These are phyloP conservation scores for Apeltes quadracus DNA, from an alignment of 2,113 vertebrate species.

Conservation along the genomic window DNA sequence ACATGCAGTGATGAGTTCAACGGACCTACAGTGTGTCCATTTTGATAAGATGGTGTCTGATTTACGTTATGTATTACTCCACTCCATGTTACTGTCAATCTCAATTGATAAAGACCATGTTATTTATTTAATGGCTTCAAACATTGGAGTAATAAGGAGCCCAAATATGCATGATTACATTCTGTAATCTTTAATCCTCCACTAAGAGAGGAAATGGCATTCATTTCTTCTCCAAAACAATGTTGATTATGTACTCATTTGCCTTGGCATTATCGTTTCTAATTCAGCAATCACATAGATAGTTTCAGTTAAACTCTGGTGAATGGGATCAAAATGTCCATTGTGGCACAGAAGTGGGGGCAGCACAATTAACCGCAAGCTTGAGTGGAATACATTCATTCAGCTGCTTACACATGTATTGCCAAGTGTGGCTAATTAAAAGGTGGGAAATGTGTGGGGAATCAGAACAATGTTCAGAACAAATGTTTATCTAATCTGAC, in stretches of 20 bases:
- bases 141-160: not conserved
- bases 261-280: constrained; percentile 38
- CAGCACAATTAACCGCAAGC: constrained; percentile 31
- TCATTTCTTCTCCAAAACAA: constrained; percentile 39
- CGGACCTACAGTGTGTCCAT: not conserved
- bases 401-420: constrained; percentile 45
- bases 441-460: constrained; percentile 44
- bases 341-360: constrained; percentile 19
- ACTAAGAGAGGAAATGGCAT: not conserved
- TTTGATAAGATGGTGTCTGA: not conserved
- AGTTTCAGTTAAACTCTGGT: constrained; percentile 44
- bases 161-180: constrained; percentile 1
- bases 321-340: constrained; percentile 40
- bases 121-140: constrained; percentile 1
- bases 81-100: not conserved
- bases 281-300: constrained; percentile 54
- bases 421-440: constrained; percentile 63
- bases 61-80: not conserved
- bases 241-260: constrained; percentile 34
- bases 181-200: constrained; percentile 4
- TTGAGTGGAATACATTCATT: constrained; percentile 54
- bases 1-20: not conserved
- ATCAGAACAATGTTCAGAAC: constrained; percentile 42
- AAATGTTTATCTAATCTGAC: constrained; percentile 53
- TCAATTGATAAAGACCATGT: not conserved